Evolutionary conservation across 1,140 invertebrate genomes (phyloP).

Genomic region (Euwallacea similis): DNA sequence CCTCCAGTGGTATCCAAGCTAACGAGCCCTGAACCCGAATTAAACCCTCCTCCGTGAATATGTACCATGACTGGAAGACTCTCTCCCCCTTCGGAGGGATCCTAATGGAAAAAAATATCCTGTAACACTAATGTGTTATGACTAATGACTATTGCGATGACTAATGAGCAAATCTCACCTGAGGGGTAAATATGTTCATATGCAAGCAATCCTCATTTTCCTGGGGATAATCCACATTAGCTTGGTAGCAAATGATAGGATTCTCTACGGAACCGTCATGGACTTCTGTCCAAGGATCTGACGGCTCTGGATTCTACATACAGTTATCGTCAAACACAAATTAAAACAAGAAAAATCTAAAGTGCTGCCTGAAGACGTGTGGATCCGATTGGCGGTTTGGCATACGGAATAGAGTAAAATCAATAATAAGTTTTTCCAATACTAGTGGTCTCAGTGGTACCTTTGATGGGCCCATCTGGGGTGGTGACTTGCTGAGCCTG

Average conservation of each 20-base stretch:
- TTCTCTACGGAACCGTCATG: constrained; percentile 31
- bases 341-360: too few species aligned
- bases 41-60: constrained; percentile 32
- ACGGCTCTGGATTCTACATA: constrained; percentile 28
- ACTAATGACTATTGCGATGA: not conserved
- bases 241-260: constrained; percentile 33
- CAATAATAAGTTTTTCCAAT: constrained; percentile 19
- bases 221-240: not conserved
- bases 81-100: not conserved
- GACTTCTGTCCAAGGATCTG: constrained; percentile 34
- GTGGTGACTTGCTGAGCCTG: constrained; percentile 25
- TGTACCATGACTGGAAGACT: constrained; percentile 22
- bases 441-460: constrained; percentile 10
- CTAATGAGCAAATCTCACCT: constrained; percentile 16
- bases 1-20: not conserved
- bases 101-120: constrained; percentile 4
- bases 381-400: constrained; percentile 24
- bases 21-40: constrained; percentile 22
- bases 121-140: not conserved
- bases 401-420: constrained; percentile 28
- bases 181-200: constrained; percentile 34
- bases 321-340: too few species aligned
- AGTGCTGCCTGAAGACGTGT: constrained; percentile 16
- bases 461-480: constrained; percentile 29
- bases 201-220: constrained; percentile 38